Evolutionary conservation across 2,797 vertebrate species (phyloP), one percentile per base, ranked within the genome.

Genomic region (Myotis daubentonii): DNA sequence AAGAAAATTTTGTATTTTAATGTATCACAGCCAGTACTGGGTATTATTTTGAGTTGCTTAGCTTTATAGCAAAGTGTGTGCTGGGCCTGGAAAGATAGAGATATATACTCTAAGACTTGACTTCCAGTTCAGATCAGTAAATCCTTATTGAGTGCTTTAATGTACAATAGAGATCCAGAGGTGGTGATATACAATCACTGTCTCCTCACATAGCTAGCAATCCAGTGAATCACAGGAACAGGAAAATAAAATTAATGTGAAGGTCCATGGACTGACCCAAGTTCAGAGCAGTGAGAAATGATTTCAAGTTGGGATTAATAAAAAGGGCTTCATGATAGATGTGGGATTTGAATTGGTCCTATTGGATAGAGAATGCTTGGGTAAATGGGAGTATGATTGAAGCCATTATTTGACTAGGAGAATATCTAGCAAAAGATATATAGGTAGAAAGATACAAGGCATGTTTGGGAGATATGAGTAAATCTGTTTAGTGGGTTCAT

Each of bases 181-280:
- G 41, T 88, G 72, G 85, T 51, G 62, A 55, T n/a, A 28, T 81
- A 87, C 23, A 89, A 23, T 71, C 13, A 49, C 15, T 89, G 23
- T 13, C n/a, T 93, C 36, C 70, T 95, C 72, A 75, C 65, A 85
- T 65, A 89, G 6, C 36, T 81, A 72, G 44, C n/a, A 87, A 70
- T 44, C 28, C 5, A 60, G 38, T 78, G 74, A 87, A 93, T 60
- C 60, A 91, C 68, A 94, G 5, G 17, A 80, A 53, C 9, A 80
- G 55, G 33, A 76, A 95, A 81, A 79, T 86, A 53, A 89, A 95
- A 66, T 95, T 38, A 81, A 68, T 44, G 17, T 88, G 76, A 79
- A 8, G 49, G 30, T 92, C 38, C 57, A 90, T 49, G 62, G 82
- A 93, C 28, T 75, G 71, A 79, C 28, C 25, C 36, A n/a, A 83